Base-by-base conservation (phyloP, 2,888 invertebrate species). In the Acleris cristana region DNA sequence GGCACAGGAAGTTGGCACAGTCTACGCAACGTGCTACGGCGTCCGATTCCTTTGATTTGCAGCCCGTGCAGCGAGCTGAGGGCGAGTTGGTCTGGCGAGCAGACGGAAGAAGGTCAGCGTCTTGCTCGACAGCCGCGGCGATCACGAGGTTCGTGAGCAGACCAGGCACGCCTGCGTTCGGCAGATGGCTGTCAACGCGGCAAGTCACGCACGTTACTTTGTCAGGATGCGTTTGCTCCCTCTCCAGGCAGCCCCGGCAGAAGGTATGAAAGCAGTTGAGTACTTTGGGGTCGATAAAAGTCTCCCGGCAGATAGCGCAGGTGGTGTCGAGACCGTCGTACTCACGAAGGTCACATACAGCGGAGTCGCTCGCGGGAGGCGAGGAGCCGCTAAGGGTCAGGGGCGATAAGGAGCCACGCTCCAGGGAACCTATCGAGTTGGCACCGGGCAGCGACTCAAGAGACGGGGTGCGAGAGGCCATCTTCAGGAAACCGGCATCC, bases 21-120 rank as follows among this genome's bases (percentile, higher is more conserved):
- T 99, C 99, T 82, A 98, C 96, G 90, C 99, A 99, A 85, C 98
- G 97, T 71, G 98, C 98, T 67, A 98, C 97, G 57, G 99, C 99
- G 95, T 96, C 97, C 21, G 97, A 96, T 87, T 98, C 97, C 86
- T 97, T 97, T 75, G 97, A 97, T 91, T 99, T 99, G 94, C 99
- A 99, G 82, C 98, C 98, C 77, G 98, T 99, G 93, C 99, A 99
- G 77, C 96, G 96, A 71, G 95, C 94, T 59, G 93, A 89, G 8
- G 93, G 91, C 63, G 92, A 89, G 77, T 78, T 92, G 8, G 91
- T 88, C 75, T 87, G 89, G 70, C 92, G 91, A 49, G 89, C 86
- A 70, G 89, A 84, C 51, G 92, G 90, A 70, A 90, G 86, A 72
- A 91, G 93, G 80, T 89, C 94, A 65, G 87, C 92, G 89, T 88